These are phyloP conservation scores for Calidris pygmaea DNA, from an alignment of 2,113 vertebrate genomes.

Conservation along the genomic window DNA sequence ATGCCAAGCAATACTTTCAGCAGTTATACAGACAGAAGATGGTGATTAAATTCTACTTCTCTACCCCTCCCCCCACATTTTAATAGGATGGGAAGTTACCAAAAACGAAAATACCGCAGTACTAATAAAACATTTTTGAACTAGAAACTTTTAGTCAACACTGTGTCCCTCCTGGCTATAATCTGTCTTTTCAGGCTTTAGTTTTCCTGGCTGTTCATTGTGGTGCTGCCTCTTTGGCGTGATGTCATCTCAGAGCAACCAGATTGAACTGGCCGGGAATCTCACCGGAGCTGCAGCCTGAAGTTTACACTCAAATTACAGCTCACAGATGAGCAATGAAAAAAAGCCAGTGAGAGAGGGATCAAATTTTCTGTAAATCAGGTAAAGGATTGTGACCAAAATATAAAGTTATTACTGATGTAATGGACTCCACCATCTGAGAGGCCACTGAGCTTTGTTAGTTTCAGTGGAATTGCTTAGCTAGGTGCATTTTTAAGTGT, in stretches of 20 bases:
- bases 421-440: not conserved
- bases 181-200: not conserved
- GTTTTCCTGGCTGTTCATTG: not conserved
- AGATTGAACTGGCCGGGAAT: constrained; percentile 85
- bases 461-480: not conserved
- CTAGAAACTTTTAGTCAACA: not conserved
- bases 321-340: not conserved
- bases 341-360: not conserved
- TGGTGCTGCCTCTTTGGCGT: constrained; percentile 67
- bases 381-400: not conserved
- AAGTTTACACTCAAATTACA: constrained; percentile 85
- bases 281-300: constrained; percentile 72
- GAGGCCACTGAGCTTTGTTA: not conserved
- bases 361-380: not conserved
- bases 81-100: not conserved
- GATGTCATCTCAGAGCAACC: constrained; percentile 86
- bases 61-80: not conserved
- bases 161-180: not conserved
- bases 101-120: not conserved
- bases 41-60: not conserved
- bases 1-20: not conserved
- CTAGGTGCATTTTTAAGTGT: not conserved
- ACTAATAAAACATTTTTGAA: not conserved
- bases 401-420: not conserved
- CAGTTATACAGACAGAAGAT: not conserved